Base-by-base conservation (phyloP, 2,888 invertebrate genomes). In the Dorcus parallelipipedus region DNA sequence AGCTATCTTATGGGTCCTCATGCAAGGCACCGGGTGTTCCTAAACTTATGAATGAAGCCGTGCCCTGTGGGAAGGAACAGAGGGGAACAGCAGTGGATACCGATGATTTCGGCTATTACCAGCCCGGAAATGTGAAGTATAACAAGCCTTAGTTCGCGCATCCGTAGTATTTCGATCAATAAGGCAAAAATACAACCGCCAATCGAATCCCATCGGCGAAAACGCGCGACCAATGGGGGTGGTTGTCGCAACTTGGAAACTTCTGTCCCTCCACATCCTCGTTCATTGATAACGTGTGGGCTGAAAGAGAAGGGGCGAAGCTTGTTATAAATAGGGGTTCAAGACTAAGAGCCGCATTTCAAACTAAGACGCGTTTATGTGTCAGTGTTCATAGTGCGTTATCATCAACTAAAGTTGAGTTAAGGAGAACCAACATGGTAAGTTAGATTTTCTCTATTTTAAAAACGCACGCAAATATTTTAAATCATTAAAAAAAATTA, bases 201-300 rank as follows among this genome's bases (percentile, higher is more conserved):
- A 77, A 77, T 77, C 55, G 58, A 54, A 50, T 40, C 38, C 26
- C 61, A 65, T 70, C 69, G 70, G 69, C 70, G 71, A 70, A 71
- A 70, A 69, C 65, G 65, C 65, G 60, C 65, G 59, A 59, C 76
- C 75, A 77, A 77, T 76, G 56, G 62, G 62, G 62, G 57, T 54
- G 53, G 60, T 64, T 73, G 75, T 69, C 73, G 74, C 75, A 74
- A 67, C 71, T 70, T 67, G 68, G 68, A 64, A 63, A 59, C 56
- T 61, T 63, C 64, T 66, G 60, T 69, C 74, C 76, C 76, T 74
- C 72, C 73, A 67, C 69, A 71, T 70, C 66, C 56, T 57, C 63
- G 67, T 86, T 86, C 86, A 86, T 86, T 86, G 83, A 86, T 84
- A 83, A 82, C 82, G 85, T 84, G 86, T 86, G 82, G 86, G 86